Conservation (phyloP, 2,888 invertebrate species). For the Leptopilina drosophilae region DNA sequence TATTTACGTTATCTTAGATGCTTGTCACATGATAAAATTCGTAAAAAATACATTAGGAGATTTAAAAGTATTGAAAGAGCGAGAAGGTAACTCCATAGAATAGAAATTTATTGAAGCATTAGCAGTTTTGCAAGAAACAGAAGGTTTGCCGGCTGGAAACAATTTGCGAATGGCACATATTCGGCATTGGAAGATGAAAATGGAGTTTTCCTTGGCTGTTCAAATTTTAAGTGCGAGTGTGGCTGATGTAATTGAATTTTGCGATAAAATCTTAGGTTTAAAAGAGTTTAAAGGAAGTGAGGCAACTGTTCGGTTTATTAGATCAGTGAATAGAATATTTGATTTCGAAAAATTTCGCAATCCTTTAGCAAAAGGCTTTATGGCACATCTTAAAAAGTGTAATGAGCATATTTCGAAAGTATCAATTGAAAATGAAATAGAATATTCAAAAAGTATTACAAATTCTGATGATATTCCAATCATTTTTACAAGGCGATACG, state of each 20-base stretch:
- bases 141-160: constrained; percentile 44
- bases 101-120: constrained; percentile 18
- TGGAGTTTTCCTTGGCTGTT: constrained; percentile 41
- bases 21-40: constrained; percentile 49
- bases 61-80: constrained; percentile 16
- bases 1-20: constrained; percentile 13
- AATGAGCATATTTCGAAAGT: constrained; percentile 44
- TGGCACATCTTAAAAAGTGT: constrained; percentile 20
- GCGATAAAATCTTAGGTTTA: constrained; percentile 1
- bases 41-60: constrained; percentile 41
- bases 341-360: constrained; percentile 46
- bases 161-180: constrained; percentile 41
- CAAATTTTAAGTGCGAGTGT: constrained; percentile 45
- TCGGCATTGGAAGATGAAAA: constrained; percentile 36
- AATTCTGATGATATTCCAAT: constrained; percentile 5
- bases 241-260: constrained; percentile 36
- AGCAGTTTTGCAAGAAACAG: constrained; percentile 37
- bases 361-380: constrained; percentile 33
- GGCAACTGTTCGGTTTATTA: constrained; percentile 43
- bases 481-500: constrained; percentile 23
- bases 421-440: constrained; percentile 15
- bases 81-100: constrained; percentile 22
- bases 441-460: constrained; percentile 41
- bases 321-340: constrained; percentile 41
- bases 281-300: constrained; percentile 38